Base-by-base conservation (phyloP, 1,140 invertebrate species). In the Phocides pigmalion region DNA sequence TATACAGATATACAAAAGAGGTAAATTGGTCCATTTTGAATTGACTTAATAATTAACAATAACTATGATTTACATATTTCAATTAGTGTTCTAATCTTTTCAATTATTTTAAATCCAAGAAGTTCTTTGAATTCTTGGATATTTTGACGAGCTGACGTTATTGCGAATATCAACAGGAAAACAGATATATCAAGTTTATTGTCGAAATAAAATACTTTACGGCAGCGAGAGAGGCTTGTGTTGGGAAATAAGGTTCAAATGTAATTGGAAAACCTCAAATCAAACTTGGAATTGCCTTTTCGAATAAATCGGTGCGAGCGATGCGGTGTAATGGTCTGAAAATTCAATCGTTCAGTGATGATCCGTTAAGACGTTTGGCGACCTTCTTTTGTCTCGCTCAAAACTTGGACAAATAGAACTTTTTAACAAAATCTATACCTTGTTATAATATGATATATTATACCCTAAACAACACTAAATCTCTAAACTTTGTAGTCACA, bases 131-230 rank as follows among this genome's bases (percentile, higher is more conserved):
- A 8, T 42, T 42, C 2, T 5, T 14, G 4, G 4, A 41, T 6
- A 15, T 5, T 15, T 41, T 41, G 37, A 41, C 35, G 35, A 39
- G 2, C 39, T 5, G 11, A 28, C 19, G 12, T 28, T 28, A 49
- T 28, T 49, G 28, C 22, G 12, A 28, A 49, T 28, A 28, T 25
- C 12, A 28, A 15, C 22, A 28, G 22, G 20, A 3, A 49, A 49
- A 22, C 8, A 41, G 25, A 62, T 56, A 62, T 62, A 66, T 66
- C 58, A 61, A 28, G 44, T 66, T 66, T 62, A 62, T 62, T 62
- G 35, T 17, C 25, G 39, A 35, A 59, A 61, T 66, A 28, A 49
- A 50, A 47, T 44, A 22, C 15, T 62, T 62, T 49, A 62, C 32
- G 64, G 20, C 41, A 17, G 5, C 25, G 47, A 61, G 61, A 61